Evolutionary conservation across 2,113 vertebrate species (phyloP), one percentile per base, ranked within the genome.

Genomic region (Varanus salvator): DNA sequence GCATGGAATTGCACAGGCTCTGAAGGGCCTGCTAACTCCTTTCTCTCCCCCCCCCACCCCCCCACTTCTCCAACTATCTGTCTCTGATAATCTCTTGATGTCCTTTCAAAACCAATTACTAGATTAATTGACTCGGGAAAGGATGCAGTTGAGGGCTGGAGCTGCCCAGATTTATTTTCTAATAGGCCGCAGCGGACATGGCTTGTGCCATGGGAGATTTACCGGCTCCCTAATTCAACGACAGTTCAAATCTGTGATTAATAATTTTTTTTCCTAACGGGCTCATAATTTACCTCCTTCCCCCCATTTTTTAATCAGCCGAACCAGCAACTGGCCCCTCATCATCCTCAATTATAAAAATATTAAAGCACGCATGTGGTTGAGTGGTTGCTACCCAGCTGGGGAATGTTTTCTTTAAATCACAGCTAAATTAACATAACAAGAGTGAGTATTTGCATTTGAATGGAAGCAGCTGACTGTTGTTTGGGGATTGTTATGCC

Each of bases 211-310:
- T 27, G 90, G 80, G 94, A 96, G 96, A 96, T 96, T 96, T 96
- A 96, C 95, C 84, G 88, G 92, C 90, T 88, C 89, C 95, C 89
- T 89, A 96, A 93, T 93, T 89, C 93, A 34, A 77, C 89, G 93
- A 95, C 93, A 93, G 93, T 93, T 95, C 94, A 96, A 93, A 94
- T 93, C 95, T 96, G 95, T 96, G 95, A 96, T 96, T 96, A 96
- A 96, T 96, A 94, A 95, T 95, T 93, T 94, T 94, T 94, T 94
- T 66, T 44, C 44, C 95, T 95, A 91, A 88, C 81, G 38, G 89
- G 91, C 94, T 88, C 91, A 91, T 96, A 96, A 96, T 96, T 96
- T 95, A 95, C 94, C 54, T 64, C 23, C 72, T 91, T 80, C 84
- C 38, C 38, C 38, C 38, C 38, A 44, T 86, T 87, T 94, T 94